These are phyloP conservation scores for Thamnophis elegans DNA, from an alignment of 2,797 vertebrate species.

Conservation along the genomic window DNA sequence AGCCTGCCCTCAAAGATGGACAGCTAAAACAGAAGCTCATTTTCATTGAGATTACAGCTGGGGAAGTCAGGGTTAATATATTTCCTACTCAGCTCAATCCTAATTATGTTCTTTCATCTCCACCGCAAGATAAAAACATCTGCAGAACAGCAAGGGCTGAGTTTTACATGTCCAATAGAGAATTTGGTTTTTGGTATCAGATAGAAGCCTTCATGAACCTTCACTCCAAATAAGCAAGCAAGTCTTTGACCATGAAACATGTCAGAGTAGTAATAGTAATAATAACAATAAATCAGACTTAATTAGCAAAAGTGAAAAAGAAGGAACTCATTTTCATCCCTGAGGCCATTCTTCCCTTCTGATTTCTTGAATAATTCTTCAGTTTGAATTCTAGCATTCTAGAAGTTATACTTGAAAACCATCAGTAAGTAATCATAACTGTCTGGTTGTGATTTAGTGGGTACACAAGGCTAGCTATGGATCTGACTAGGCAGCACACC, in stretches of 20 bases:
- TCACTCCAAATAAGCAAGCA: neutral
- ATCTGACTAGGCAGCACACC: conserved; percentile 48
- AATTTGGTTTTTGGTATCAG: neutral
- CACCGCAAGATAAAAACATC: neutral
- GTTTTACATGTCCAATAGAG: neutral
- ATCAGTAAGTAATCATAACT: neutral
- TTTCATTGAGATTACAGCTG: neutral
- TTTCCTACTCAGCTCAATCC: neutral
- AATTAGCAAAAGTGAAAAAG: conserved; percentile 5
- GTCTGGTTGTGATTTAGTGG: conserved; percentile 38
- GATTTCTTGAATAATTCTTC: neutral
- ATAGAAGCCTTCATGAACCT: neutral
- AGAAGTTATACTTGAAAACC: neutral
- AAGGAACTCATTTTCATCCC: neutral
- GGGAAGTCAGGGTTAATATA: neutral
- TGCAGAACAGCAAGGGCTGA: neutral
- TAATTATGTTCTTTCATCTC: neutral
- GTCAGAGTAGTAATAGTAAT: neutral
- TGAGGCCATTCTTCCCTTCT: neutral
- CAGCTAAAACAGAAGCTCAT: neutral
- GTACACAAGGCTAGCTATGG: conserved; percentile 30
- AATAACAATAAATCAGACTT: neutral
- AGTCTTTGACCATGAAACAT: neutral
- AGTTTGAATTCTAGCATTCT: neutral
- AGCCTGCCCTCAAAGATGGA: too few species aligned